Evolutionary conservation across 2,797 vertebrate species (phyloP).

Genomic region (Sparus aurata): DNA sequence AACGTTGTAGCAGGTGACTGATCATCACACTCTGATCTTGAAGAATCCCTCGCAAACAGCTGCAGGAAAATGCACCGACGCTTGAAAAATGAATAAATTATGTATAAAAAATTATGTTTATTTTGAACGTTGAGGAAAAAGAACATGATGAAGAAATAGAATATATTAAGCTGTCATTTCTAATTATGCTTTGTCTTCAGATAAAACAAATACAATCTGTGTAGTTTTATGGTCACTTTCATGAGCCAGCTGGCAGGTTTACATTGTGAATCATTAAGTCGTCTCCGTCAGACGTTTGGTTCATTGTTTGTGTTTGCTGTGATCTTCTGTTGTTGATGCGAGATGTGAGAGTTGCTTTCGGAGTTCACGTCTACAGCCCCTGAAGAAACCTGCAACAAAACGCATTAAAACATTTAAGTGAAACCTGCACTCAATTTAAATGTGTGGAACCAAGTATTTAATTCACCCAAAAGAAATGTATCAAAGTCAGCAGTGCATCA

Average conservation of each 20-base stretch:
- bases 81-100: slow-evolving; percentile 73
- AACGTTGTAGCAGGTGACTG: slow-evolving; percentile 8
- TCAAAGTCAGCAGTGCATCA: background rate
- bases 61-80: slow-evolving; percentile 45
- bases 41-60: slow-evolving; percentile 28
- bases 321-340: slow-evolving; percentile 53
- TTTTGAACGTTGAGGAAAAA: slow-evolving; percentile 72
- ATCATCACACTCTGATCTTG: slow-evolving; percentile 14
- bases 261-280: slow-evolving; percentile 47
- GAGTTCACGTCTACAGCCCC: slow-evolving; percentile 73
- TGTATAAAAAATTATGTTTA: slow-evolving; percentile 83
- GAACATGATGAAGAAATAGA: slow-evolving; percentile 70
- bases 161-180: slow-evolving; percentile 48
- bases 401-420: slow-evolving; percentile 1
- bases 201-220: slow-evolving; percentile 74
- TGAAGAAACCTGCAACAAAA: slow-evolving; percentile 85
- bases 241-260: slow-evolving; percentile 56
- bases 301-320: slow-evolving; percentile 43
- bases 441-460: background rate
- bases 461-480: background rate
- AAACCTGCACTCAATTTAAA: background rate
- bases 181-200: slow-evolving; percentile 56
- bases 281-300: slow-evolving; percentile 52
- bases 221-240: slow-evolving; percentile 59
- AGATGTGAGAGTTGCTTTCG: slow-evolving; percentile 52